A percentile compares a stretch with the other conserved stretches of the same genome.
phyloP scores from a whole-genome alignment of 2,113 vertebrate genomes.

The Galeopterus variegatus region DNA sequence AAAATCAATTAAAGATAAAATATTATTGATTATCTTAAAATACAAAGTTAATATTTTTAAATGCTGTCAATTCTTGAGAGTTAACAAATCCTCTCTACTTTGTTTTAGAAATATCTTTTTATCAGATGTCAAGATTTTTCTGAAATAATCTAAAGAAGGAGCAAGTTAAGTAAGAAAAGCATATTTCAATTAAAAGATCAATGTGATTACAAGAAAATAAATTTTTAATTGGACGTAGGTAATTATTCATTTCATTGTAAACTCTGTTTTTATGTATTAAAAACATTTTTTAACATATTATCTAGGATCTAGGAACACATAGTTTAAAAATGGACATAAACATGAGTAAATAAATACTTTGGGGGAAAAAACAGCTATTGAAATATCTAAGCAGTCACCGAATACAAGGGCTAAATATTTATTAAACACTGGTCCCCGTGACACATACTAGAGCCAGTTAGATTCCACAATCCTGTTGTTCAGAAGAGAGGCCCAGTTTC shows the following conservation, averaged over 20 bases:
- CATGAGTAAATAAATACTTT: neutral
- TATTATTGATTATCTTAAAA: neutral
- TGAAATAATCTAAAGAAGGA: slow-evolving; percentile 38
- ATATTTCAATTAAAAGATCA: neutral
- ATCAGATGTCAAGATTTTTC: neutral
- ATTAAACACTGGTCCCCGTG: neutral
- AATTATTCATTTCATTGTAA: neutral
- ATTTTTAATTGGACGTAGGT: slow-evolving; percentile 2
- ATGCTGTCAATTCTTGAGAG: neutral
- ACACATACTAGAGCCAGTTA: neutral
- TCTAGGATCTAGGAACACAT: neutral
- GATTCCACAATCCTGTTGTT: neutral
- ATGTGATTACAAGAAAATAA: neutral
- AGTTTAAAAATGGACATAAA: slow-evolving; percentile 29
- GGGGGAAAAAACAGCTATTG: neutral
- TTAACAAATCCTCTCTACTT: neutral
- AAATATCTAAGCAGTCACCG: neutral
- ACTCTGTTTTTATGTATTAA: slow-evolving; percentile 1
- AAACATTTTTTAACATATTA: neutral
- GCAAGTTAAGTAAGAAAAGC: neutral
- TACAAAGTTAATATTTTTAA: neutral
- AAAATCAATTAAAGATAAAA: neutral
- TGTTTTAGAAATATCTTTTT: slow-evolving; percentile 25
- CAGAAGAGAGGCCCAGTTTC: neutral
- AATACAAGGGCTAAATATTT: neutral